Conservation (phyloP, 2,113 vertebrate genomes). For the Xyliphius kryptos region DNA sequence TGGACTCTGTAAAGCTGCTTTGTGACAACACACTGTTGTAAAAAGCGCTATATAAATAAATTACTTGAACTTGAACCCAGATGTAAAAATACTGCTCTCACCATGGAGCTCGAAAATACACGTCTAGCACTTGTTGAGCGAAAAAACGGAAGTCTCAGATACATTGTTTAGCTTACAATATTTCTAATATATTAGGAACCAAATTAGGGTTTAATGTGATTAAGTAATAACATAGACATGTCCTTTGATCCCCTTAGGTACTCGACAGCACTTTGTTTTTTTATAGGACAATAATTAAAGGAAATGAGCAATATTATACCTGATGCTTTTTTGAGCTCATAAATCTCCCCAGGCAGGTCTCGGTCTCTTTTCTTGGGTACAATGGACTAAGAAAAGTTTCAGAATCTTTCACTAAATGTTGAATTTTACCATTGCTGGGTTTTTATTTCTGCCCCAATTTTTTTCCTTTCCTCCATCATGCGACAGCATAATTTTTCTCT, state of each 20-base stretch:
- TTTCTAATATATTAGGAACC: no score
- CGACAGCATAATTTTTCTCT: slow-evolving; percentile 22
- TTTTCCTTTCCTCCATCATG: background rate
- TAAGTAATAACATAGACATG: background rate
- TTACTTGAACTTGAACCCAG: no score
- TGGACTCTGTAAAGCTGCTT: no score
- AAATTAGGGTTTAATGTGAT: no score
- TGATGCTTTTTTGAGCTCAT: slow-evolving; percentile 6
- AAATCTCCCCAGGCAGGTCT: slow-evolving; percentile 10
- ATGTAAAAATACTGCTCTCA: no score
- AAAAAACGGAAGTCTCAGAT: no score
- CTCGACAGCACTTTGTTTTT: slow-evolving; percentile 14
- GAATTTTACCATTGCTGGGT: background rate
- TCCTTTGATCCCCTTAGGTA: background rate
- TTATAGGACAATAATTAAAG: background rate
- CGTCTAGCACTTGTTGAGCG: no score
- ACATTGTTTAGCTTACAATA: no score
- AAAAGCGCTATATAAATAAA: no score
- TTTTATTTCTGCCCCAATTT: slow-evolving; percentile 7
- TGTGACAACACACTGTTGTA: no score
- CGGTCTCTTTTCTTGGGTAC: slow-evolving; percentile 4
- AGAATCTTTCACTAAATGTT: slow-evolving; percentile 2
- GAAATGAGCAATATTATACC: slow-evolving; percentile 30
- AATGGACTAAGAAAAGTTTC: slow-evolving; percentile 18
- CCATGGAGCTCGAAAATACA: no score